A percentile compares a stretch with the other conserved stretches of the same genome.
Evolutionary conservation across 2,888 invertebrate genomes (phyloP).

Genomic region (Euzetes globulus): DNA sequence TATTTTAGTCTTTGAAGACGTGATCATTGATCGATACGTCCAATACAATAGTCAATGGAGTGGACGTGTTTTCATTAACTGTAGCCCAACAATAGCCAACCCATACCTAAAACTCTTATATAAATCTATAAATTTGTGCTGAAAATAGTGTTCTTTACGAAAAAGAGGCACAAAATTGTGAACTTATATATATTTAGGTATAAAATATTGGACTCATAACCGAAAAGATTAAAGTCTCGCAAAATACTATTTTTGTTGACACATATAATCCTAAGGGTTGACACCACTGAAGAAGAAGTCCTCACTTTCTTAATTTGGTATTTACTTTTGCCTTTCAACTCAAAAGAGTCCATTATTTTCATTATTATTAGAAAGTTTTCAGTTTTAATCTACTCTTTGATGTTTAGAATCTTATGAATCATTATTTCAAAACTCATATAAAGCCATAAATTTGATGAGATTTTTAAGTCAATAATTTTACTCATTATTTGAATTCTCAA

Average conservation of each 20-base stretch:
- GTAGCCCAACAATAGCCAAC: not conserved
- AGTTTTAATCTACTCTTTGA: too few species aligned
- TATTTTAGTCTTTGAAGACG: conserved; percentile 18
- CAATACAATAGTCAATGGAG: conserved; percentile 6
- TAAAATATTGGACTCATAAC: conserved; percentile 20
- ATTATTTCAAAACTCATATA: not conserved
- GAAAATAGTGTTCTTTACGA: not conserved
- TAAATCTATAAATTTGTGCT: not conserved
- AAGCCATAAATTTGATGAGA: not conserved
- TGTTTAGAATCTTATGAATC: not conserved
- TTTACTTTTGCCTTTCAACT: not conserved
- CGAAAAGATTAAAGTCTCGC: conserved; percentile 6
- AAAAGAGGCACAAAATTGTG: not conserved
- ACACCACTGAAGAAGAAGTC: conserved; percentile 14
- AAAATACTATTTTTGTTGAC: conserved; percentile 23
- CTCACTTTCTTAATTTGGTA: conserved; percentile 10
- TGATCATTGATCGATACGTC: conserved; percentile 9
- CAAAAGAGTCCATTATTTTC: not conserved
- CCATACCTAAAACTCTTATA: not conserved
- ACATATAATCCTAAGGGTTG: conserved; percentile 4
- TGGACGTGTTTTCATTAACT: conserved; percentile 28
- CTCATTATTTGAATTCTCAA: too few species aligned
- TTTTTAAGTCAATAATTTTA: not conserved
- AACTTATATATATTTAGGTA: not conserved
- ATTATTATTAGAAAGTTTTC: not conserved